Conservation (phyloP, 2,888 invertebrate species). For the Sussaba pulchella region DNA sequence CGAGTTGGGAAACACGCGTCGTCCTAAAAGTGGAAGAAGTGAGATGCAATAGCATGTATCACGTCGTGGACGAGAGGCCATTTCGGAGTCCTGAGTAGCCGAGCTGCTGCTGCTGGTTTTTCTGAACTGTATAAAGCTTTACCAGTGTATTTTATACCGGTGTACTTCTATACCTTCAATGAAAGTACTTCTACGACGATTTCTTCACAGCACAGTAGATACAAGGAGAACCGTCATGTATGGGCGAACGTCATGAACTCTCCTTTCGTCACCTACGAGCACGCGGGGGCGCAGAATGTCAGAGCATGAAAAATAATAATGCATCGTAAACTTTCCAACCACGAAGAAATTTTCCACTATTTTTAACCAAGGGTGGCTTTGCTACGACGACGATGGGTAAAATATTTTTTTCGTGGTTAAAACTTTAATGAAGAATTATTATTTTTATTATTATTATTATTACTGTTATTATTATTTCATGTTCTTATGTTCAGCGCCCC, state of each 20-base stretch:
- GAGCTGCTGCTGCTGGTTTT: slow-evolving; percentile 9
- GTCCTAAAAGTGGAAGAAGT: slow-evolving; percentile 31
- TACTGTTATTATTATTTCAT: too few relatives aligned
- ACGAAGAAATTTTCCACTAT: slow-evolving; percentile 39
- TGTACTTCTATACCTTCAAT: slow-evolving; percentile 12
- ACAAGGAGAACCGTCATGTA: slow-evolving; percentile 35
- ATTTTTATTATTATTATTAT: too few relatives aligned
- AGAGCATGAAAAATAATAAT: slow-evolving; percentile 44
- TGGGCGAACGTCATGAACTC: slow-evolving; percentile 52
- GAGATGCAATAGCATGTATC: slow-evolving; percentile 41
- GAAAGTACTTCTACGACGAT: slow-evolving; percentile 34
- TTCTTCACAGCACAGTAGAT: background rate
- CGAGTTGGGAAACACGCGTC: slow-evolving; percentile 18
- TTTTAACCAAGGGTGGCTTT: too few relatives aligned
- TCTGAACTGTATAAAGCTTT: background rate
- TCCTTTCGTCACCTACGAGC: slow-evolving; percentile 51
- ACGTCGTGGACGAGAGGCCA: slow-evolving; percentile 40
- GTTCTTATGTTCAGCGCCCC: too few relatives aligned
- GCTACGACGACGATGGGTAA: too few relatives aligned
- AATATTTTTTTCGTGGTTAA: too few relatives aligned
- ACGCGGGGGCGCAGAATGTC: slow-evolving; percentile 45
- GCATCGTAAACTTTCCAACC: slow-evolving; percentile 49
- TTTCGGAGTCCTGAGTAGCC: slow-evolving; percentile 49
- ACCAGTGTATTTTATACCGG: slow-evolving; percentile 11
- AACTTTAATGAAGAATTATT: too few relatives aligned